Percentiles rank a stretch among this genome's conserved stretches.
These are phyloP conservation scores for Chaetorhynchus papuensis DNA, from an alignment of 2,113 vertebrate genomes.

Conservation along the genomic window DNA sequence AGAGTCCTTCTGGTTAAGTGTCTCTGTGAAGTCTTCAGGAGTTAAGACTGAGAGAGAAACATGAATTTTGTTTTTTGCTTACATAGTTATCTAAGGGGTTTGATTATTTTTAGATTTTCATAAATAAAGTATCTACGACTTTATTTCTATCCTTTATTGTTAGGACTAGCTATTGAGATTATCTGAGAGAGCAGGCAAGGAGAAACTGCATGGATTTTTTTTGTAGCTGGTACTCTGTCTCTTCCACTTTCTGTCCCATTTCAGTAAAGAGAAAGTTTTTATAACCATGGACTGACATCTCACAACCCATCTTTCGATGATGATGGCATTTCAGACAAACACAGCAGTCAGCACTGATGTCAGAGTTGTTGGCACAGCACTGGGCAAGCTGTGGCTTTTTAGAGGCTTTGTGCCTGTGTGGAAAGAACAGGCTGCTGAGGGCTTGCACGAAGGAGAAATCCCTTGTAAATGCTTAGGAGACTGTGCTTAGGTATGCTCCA, in stretches of 20 bases:
- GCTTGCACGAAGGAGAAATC: not conserved
- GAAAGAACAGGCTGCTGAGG: not conserved
- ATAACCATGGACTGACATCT: not conserved
- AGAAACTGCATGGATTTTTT: not conserved
- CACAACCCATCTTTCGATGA: not conserved
- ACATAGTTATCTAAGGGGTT: not conserved
- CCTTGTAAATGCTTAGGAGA: not conserved
- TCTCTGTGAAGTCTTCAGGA: not conserved
- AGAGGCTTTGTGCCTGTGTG: not conserved
- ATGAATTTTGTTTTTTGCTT: not conserved
- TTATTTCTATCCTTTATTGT: not conserved
- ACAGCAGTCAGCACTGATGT: rapidly evolving
- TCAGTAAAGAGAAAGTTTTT: not conserved
- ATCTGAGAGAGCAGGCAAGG: not conserved
- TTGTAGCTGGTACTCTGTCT: not conserved
- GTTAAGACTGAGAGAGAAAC: not conserved
- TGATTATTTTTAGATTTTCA: not conserved
- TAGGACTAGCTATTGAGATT: not conserved
- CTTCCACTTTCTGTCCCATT: not conserved
- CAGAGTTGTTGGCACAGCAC: not conserved
- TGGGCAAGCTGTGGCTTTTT: not conserved
- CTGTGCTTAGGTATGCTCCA: not conserved
- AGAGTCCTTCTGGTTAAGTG: not conserved
- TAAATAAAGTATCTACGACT: not conserved
- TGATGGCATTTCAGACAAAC: not conserved